A percentile compares a stretch with the other conserved stretches of the same genome.
Evolutionary conservation across 2,113 vertebrate species (phyloP).

Genomic region (Natator depressus): DNA sequence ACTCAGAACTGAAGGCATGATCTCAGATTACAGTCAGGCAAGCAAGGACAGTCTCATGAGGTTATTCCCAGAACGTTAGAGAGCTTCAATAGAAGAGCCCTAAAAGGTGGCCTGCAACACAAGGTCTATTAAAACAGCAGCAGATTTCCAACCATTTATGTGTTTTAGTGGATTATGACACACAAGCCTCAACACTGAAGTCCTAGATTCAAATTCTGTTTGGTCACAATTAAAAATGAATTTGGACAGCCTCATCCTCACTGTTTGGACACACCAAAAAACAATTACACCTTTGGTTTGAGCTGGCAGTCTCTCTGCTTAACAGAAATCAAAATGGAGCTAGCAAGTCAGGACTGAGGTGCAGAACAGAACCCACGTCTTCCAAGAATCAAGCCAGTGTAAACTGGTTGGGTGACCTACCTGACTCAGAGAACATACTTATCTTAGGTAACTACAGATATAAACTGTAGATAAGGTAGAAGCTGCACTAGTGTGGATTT

Average conservation of each 20-base stretch:
- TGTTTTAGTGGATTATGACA: not conserved
- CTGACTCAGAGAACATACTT: not conserved
- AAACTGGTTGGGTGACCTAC: not conserved
- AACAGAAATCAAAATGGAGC: not conserved
- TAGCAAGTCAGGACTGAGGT: not conserved
- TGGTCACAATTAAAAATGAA: not conserved
- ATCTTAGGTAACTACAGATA: not conserved
- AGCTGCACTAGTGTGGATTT: not conserved
- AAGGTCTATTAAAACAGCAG: not conserved
- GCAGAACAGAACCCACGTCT: not conserved
- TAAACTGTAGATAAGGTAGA: not conserved
- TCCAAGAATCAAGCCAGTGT: conserved; percentile 1
- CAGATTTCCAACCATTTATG: not conserved
- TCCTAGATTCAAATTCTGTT: not conserved
- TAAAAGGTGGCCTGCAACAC: not conserved
- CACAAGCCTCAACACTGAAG: not conserved
- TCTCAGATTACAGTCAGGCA: not conserved
- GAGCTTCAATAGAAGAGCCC: not conserved
- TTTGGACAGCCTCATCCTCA: not conserved
- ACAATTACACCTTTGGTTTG: not conserved
- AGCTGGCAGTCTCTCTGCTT: not conserved
- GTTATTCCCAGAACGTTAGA: not conserved
- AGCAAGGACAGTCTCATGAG: not conserved
- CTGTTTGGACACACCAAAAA: not conserved
- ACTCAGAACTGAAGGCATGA: not conserved